phyloP scores from a whole-genome alignment of 2,888 invertebrate species.

The Drosophila phalerata region DNA sequence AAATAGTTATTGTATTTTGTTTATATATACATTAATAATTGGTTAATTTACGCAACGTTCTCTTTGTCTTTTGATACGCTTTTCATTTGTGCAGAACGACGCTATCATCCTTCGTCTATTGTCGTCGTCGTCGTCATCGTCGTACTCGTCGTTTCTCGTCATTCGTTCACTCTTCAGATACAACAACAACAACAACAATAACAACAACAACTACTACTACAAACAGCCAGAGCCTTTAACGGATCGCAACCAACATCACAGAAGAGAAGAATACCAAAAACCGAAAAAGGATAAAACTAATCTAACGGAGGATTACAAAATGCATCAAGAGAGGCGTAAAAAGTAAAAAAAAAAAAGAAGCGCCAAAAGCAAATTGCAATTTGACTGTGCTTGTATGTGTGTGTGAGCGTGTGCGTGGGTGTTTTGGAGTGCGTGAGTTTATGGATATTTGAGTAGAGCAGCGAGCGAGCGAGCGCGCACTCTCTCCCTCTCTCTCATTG shows the following conservation, averaged over 20 bases:
- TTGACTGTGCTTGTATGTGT: neutral
- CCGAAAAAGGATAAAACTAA: constrained; percentile 5
- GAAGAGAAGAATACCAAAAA: constrained; percentile 4
- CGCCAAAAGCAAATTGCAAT: constrained; percentile 19
- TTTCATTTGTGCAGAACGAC: constrained; percentile 50
- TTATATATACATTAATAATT: neutral
- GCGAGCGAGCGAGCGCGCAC: constrained; percentile 23
- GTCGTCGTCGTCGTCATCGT: constrained; percentile 52
- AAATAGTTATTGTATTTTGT: neutral
- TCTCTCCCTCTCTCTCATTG: constrained; percentile 12
- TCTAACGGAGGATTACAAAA: constrained; percentile 33
- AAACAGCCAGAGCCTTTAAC: constrained; percentile 41
- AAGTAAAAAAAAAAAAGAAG: constrained; percentile 33
- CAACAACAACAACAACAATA: constrained; percentile 18
- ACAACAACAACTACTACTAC: constrained; percentile 16
- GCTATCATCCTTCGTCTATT: constrained; percentile 67
- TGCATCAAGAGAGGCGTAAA: constrained; percentile 32
- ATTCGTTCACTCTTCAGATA: constrained; percentile 39
- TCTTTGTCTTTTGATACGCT: constrained; percentile 1
- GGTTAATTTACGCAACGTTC: constrained; percentile 2
- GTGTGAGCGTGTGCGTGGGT: constrained; percentile 9
- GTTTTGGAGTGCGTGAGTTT: constrained; percentile 23
- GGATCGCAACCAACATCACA: constrained; percentile 38
- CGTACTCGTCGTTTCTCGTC: constrained; percentile 46
- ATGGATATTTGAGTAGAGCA: constrained; percentile 34